These are phyloP conservation scores for Bombyx mandarina DNA, from an alignment of 1,140 invertebrate genomes.

Conservation along the genomic window DNA sequence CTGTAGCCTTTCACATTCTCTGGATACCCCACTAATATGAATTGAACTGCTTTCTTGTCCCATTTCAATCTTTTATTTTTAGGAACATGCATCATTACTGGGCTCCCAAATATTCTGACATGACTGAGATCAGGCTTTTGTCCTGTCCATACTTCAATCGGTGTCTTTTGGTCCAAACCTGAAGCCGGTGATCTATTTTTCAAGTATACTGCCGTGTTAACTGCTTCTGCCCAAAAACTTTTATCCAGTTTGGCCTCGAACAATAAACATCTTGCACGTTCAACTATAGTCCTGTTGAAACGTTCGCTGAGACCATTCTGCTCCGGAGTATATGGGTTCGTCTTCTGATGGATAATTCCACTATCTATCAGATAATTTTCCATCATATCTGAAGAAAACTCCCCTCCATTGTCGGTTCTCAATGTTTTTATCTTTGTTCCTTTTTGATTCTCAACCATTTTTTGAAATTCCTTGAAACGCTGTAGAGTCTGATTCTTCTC, in stretches of 20 bases:
- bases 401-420: constrained; percentile 27
- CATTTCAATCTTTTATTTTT: constrained; percentile 13
- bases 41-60: constrained; percentile 15
- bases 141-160: no score
- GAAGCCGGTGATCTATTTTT: constrained; percentile 28
- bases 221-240: no score
- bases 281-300: no score
- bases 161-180: constrained; percentile 25
- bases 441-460: constrained; percentile 16
- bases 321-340: no score
- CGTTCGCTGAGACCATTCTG: no score
- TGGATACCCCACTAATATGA: constrained; percentile 39
- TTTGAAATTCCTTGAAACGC: constrained; percentile 6
- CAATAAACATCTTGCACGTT: no score
- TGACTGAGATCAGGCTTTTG: constrained; percentile 36
- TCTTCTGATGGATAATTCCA: no score
- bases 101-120: constrained; percentile 35
- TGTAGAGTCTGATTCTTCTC: constrained; percentile 1
- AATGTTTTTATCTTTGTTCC: constrained; percentile 20
- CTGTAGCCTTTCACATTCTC: constrained; percentile 34
- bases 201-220: constrained; percentile 39
- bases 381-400: constrained; percentile 51
- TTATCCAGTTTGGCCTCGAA: no score
- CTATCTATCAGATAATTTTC: no score
- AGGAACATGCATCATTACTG: constrained; percentile 13